phyloP scores from a whole-genome alignment of 2,888 invertebrate genomes.

The Drosophila silvestris region DNA sequence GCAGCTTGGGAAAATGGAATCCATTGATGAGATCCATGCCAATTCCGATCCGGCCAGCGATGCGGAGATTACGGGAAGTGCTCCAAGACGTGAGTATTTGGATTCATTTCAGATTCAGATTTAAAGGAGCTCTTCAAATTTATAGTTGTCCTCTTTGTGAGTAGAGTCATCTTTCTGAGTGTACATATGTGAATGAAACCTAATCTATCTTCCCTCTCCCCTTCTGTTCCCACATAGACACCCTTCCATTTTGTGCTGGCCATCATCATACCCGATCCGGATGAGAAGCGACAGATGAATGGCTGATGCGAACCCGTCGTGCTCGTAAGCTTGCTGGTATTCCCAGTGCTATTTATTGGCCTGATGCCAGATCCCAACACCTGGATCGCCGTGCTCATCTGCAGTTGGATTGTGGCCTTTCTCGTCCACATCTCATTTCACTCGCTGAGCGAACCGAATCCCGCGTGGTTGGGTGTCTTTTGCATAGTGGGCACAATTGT shows the following conservation, averaged over 20 bases:
- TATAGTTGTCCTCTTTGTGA: constrained; percentile 23
- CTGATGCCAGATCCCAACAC: not conserved
- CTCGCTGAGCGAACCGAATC: constrained; percentile 29
- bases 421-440: constrained; percentile 34
- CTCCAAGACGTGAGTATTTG: not conserved
- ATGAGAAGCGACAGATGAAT: constrained; percentile 3
- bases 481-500: constrained; percentile 17
- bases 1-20: not conserved
- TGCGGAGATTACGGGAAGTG: constrained; percentile 11
- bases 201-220: not conserved
- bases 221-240: constrained; percentile 9
- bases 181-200: not conserved
- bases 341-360: constrained; percentile 33
- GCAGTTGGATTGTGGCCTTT: constrained; percentile 25
- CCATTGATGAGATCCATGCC: fast-evolving
- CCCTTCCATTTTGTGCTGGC: constrained; percentile 51
- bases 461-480: constrained; percentile 3
- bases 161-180: not conserved
- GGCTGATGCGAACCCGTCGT: constrained; percentile 58
- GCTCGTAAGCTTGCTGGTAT: constrained; percentile 12
- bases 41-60: constrained; percentile 34
- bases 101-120: not conserved
- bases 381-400: not conserved
- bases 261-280: constrained; percentile 47
- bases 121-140: constrained; percentile 13